Evolutionary conservation across 2,888 invertebrate genomes (phyloP).

Genomic region (Drosophila longiperda): DNA sequence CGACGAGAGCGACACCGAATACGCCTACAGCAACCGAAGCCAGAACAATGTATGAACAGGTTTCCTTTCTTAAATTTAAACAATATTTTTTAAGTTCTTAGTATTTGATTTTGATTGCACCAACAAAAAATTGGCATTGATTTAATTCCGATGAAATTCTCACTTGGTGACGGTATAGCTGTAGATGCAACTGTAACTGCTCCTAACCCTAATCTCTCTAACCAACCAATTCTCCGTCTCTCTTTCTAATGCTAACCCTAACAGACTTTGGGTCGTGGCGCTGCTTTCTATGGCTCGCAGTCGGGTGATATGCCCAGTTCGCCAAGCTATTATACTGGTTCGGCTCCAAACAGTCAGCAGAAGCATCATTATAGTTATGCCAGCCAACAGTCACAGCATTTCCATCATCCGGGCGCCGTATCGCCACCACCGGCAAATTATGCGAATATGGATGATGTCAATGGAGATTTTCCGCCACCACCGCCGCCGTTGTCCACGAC

Average conservation of each 20-base stretch:
- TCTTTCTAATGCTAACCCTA: slow-evolving; percentile 66
- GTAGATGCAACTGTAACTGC: slow-evolving; percentile 13
- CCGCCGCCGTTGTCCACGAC: slow-evolving; percentile 84
- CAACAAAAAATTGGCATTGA: slow-evolving; percentile 61
- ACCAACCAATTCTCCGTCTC: slow-evolving; percentile 58
- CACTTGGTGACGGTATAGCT: slow-evolving; percentile 59
- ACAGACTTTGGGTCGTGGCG: slow-evolving; percentile 83
- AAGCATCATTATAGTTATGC: slow-evolving; percentile 81
- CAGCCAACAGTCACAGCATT: slow-evolving; percentile 82
- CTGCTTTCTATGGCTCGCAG: slow-evolving; percentile 67
- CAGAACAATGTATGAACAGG: slow-evolving; percentile 83
- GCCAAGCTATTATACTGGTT: slow-evolving; percentile 76
- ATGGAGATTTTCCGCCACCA: slow-evolving; percentile 82
- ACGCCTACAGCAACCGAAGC: slow-evolving; percentile 81
- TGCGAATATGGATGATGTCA: slow-evolving; percentile 71
- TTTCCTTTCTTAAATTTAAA: slow-evolving; percentile 18
- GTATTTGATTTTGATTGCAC: slow-evolving; percentile 36
- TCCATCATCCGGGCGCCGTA: slow-evolving; percentile 84
- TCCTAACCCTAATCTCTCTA: slow-evolving; percentile 60
- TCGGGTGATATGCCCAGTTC: slow-evolving; percentile 81
- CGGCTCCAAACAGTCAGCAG: slow-evolving; percentile 74
- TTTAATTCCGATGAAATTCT: slow-evolving; percentile 43
- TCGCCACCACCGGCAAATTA: slow-evolving; percentile 82
- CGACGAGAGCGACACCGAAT: slow-evolving; percentile 88
- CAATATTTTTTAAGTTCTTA: slow-evolving; percentile 11